Evolutionary conservation across 2,113 vertebrate species (phyloP), one percentile per base, ranked within the genome.

Genomic region (Haemorhous mexicanus): DNA sequence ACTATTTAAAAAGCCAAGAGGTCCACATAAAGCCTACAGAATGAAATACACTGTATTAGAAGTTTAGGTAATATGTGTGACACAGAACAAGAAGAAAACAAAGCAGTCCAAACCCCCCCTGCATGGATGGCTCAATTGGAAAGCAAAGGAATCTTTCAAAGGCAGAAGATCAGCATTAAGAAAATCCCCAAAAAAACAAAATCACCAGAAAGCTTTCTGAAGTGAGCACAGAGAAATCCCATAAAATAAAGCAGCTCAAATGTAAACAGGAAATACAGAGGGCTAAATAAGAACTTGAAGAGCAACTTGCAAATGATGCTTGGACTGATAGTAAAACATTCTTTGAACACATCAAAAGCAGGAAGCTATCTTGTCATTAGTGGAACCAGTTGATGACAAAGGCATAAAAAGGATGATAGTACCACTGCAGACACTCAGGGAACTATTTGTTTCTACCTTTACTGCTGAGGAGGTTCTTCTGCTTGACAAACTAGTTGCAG

Each of bases 341-440:
- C 66, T 87, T 68, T 94, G 75, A 92, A 66, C 67, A 91, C 80
- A 95, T 77, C 79, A 88, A 91, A 94, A 76, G 75, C 72, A 88
- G 67, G 82, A 86, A 58, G 55, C 21, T 92, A 43, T 77, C 75
- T n/a, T 85, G 72, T n/a, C n/a, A 94, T 86, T 84, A 90, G 72
- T 18, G 46, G 55, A 35, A 88, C 11, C 46, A 86, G 50, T 37
- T 86, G 37, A 92, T 88, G 70, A 89, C 63, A 90, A 94, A 86
- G 75, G 59, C 63, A 76, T 90, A 80, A 93, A 90, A 87, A 80
- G 68, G 41, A 55, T 22, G 27, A 72, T 47, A 86, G 39, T 15
- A 72, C 16, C 50, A 84, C 32, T 3, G 5, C 64, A 95, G 83
- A 64, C 1, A 2, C 41, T 52, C 44, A 16, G 24, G 39, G 26